Evolutionary conservation across 2,888 invertebrate genomes (phyloP).

Genomic region (Antheraea yamamai): DNA sequence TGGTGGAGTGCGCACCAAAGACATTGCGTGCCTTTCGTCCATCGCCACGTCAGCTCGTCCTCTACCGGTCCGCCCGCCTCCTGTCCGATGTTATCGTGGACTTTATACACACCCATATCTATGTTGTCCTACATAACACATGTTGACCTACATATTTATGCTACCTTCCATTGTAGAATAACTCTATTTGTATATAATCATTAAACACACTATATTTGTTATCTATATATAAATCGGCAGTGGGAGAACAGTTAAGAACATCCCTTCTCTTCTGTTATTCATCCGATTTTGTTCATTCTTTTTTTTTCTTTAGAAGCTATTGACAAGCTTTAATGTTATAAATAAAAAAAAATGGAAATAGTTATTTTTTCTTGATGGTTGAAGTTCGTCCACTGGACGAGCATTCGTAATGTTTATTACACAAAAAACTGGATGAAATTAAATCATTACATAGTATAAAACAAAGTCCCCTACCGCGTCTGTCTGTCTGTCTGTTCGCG

Average conservation of each 20-base stretch:
- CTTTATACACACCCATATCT: constrained; percentile 30
- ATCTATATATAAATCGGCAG: too few relatives aligned
- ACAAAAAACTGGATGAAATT: neutral
- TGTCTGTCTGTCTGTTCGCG: too few relatives aligned
- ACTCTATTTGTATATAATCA: neutral
- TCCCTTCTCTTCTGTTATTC: too few relatives aligned
- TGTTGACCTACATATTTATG: constrained; percentile 19
- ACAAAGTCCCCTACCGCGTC: too few relatives aligned
- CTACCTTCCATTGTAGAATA: neutral
- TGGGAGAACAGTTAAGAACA: too few relatives aligned
- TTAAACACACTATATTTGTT: neutral
- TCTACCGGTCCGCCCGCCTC: constrained; percentile 52
- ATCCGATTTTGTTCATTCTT: too few relatives aligned
- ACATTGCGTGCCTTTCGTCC: constrained; percentile 45
- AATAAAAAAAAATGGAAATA: too few relatives aligned
- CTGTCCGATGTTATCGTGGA: constrained; percentile 41
- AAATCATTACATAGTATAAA: too few relatives aligned
- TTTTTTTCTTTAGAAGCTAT: too few relatives aligned
- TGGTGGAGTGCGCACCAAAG: constrained; percentile 33
- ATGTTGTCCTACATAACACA: constrained; percentile 16
- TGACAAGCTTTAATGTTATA: too few relatives aligned
- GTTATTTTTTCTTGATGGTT: too few relatives aligned
- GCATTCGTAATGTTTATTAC: neutral
- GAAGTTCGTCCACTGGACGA: too few relatives aligned
- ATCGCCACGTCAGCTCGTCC: constrained; percentile 32